Base-by-base conservation (phyloP, 2,888 invertebrate species). In the Sminthurides aquaticus region DNA sequence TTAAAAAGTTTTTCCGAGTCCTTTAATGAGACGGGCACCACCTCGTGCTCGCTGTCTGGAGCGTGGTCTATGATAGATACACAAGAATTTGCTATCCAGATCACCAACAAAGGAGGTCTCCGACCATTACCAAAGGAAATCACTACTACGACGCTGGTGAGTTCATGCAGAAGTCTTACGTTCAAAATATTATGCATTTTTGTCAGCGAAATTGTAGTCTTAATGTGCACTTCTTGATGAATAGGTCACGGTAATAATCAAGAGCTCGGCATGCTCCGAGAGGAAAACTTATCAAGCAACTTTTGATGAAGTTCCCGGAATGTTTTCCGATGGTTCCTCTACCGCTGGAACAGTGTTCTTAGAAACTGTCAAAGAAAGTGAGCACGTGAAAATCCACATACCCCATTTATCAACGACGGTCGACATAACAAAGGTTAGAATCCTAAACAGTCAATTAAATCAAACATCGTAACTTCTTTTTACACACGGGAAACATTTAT, bases 181-280 rank as follows among this genome's bases (percentile, higher is more conserved):
- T n/a, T n/a, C n/a, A n/a, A n/a, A n/a, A n/a, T n/a, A n/a, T 57
- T n/a, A 15, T 57, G 26, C n/a, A 22, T 57, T n/a, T 26, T 2
- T 25, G 11, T 2, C 27, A 55, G 2, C 5, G 20, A 15, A 18
- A 18, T 43, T 59, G 20, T 22, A 18, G 11, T 59, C n/a, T 20
- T 22, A 26, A 22, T 18, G n/a, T 49, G n/a, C 3, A 20, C 18
- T 11, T 60, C n/a, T 25, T 27, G 24, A 24, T 18, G 3, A 49
- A 15, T 58, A 74, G 74, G 74, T 74, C 22, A 74, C 74, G 34
- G 74, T 74, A 54, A 74, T 74, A 25, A 69, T 74, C 8, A 73
- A 73, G 67, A 71, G 69, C 64, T 71, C 69, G 64, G 69, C 71
- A 63, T 74, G 74, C 56, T 71, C 74, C 15, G 71, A 72, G 61